These are phyloP conservation scores for Papilio machaon DNA, from an alignment of 1,140 invertebrate species.

Conservation along the genomic window DNA sequence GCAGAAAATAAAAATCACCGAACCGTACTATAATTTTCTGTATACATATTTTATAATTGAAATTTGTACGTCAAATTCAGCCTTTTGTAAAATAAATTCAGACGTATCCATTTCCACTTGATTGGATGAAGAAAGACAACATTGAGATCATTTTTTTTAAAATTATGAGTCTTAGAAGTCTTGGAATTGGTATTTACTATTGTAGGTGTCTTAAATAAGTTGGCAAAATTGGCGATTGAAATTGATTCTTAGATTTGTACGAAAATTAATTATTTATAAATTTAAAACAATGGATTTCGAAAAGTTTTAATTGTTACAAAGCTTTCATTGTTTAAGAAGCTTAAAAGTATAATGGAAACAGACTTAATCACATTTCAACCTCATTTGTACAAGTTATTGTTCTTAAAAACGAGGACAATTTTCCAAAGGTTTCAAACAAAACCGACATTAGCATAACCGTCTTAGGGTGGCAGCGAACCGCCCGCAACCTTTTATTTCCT, in stretches of 20 bases:
- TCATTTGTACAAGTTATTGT: constrained; percentile 4
- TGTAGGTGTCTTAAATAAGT: too few relatives aligned
- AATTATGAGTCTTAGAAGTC: too few relatives aligned
- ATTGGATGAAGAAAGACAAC: too few relatives aligned
- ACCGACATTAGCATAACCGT: constrained; percentile 16
- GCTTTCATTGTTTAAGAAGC: background rate
- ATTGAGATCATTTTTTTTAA: too few relatives aligned
- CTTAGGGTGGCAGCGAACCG: background rate
- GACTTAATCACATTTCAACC: constrained; percentile 6
- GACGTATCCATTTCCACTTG: too few relatives aligned
- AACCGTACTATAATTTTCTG: too few relatives aligned
- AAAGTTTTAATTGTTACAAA: background rate
- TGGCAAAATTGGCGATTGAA: too few relatives aligned
- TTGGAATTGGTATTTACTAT: too few relatives aligned
- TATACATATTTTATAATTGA: background rate
- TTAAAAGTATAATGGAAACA: background rate
- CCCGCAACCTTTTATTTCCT: constrained; percentile 10
- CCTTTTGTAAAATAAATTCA: too few relatives aligned
- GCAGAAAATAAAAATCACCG: background rate
- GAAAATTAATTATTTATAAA: background rate
- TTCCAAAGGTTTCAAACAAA: constrained; percentile 14
- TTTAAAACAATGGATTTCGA: background rate
- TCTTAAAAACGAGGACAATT: constrained; percentile 5
- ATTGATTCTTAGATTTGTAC: too few relatives aligned
- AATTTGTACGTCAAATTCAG: background rate